Evolutionary conservation across 2,797 vertebrate genomes (phyloP).

Genomic region (Otolemur crassicaudatus): DNA sequence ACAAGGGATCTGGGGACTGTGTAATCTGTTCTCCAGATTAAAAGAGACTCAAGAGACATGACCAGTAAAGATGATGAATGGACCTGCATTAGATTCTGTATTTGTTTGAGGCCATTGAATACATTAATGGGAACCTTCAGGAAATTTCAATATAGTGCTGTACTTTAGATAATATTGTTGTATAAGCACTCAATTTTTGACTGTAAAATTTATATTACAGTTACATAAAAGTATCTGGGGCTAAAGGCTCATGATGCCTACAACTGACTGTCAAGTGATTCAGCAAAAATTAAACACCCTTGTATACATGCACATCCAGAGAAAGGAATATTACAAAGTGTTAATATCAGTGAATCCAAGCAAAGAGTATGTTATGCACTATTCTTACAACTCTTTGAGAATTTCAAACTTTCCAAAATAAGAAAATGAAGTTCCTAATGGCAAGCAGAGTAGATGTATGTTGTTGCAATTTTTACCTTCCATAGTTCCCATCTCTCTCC

Average conservation of each 20-base stretch:
- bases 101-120: not conserved
- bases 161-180: not conserved
- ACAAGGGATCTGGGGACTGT: not conserved
- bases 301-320: fast-evolving
- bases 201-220: not conserved
- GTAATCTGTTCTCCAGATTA: not conserved
- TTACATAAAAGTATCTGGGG: not conserved
- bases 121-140: not conserved
- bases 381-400: not conserved
- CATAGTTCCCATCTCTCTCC: not conserved
- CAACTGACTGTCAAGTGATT: not conserved
- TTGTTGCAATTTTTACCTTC: not conserved
- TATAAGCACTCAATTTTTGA: not conserved
- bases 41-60: not conserved
- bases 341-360: not conserved
- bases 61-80: not conserved
- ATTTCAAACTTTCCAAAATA: constrained; percentile 28
- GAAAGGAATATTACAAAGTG: not conserved
- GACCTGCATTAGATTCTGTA: not conserved
- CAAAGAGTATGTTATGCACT: not conserved
- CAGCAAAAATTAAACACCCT: not conserved
- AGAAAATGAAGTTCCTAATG: not conserved
- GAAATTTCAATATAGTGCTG: not conserved
- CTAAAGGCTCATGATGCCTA: not conserved
- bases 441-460: not conserved